Evolutionary conservation across 2,888 invertebrate genomes (phyloP).

Genomic region (Diarsia rubi): DNA sequence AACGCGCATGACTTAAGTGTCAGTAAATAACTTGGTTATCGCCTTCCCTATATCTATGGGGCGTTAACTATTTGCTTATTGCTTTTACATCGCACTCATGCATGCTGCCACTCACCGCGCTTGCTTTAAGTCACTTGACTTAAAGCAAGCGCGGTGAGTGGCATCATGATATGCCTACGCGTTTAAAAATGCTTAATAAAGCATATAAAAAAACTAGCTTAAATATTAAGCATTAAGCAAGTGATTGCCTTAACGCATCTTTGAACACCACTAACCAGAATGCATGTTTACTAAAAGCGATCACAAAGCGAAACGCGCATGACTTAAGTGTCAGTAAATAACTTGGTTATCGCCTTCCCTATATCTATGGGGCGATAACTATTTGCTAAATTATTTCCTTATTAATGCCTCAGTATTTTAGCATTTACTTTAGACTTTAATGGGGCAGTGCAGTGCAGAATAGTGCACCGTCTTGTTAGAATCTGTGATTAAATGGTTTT

Average conservation of each 20-base stretch:
- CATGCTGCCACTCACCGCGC: too few relatives aligned
- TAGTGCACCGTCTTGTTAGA: neutral
- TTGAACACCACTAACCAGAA: too few relatives aligned
- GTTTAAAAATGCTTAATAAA: too few relatives aligned
- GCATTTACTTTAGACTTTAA: conserved; percentile 36
- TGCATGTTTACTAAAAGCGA: conserved; percentile 50
- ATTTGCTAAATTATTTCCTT: conserved; percentile 65
- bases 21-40: conserved; percentile 65
- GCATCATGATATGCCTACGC: too few relatives aligned
- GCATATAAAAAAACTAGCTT: too few relatives aligned
- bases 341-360: conserved; percentile 54
- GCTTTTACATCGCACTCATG: too few relatives aligned
- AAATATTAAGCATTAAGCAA: too few relatives aligned
- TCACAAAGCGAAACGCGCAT: conserved; percentile 37
- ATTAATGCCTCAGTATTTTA: conserved; percentile 47
- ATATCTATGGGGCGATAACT: conserved; percentile 52
- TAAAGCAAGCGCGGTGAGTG: too few relatives aligned
- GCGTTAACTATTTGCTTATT: conserved; percentile 57
- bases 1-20: conserved; percentile 47
- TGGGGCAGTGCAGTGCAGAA: neutral
- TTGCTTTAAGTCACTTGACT: too few relatives aligned
- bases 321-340: conserved; percentile 62
- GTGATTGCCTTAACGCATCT: too few relatives aligned
- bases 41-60: conserved; percentile 40
- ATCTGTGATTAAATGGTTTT: conserved; percentile 4